Conservation (phyloP, 1,140 invertebrate genomes). For the Eumaeus atala region DNA sequence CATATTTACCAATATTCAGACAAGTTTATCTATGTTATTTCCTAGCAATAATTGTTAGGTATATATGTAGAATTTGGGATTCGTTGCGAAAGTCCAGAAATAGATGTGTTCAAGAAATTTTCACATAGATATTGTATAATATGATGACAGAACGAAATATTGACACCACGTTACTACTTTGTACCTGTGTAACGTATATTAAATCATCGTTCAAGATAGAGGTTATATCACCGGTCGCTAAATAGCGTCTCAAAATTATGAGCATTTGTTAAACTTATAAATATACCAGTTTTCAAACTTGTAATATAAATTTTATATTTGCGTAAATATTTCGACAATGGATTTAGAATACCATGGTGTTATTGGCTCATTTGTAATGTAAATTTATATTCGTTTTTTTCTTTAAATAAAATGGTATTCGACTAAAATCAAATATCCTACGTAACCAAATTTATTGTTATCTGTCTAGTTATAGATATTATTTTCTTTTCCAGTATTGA, state of each 20-base stretch:
- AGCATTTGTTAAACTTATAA: background rate
- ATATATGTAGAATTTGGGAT: background rate
- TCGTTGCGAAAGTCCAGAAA: background rate
- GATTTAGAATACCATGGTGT: too few relatives aligned
- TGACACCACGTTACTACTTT: background rate
- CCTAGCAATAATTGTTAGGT: background rate
- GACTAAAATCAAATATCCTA: too few relatives aligned
- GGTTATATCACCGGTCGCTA: background rate
- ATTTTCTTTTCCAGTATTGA: too few relatives aligned
- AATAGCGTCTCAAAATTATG: background rate
- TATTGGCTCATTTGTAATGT: too few relatives aligned
- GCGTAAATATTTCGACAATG: too few relatives aligned
- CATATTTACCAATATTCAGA: background rate
- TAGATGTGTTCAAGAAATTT: background rate
- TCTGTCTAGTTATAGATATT: too few relatives aligned
- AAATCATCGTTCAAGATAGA: conserved; percentile 10
- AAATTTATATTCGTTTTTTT: too few relatives aligned
- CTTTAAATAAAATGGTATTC: too few relatives aligned
- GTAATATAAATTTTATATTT: too few relatives aligned
- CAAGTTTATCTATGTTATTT: background rate
- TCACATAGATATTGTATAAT: background rate
- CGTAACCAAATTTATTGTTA: too few relatives aligned
- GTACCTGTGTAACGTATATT: background rate
- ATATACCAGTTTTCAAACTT: too few relatives aligned
- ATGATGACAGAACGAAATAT: conserved; percentile 5